Evolutionary conservation across 2,888 invertebrate species (phyloP), one percentile per base, ranked within the genome.

Genomic region (Acleris holmiana): DNA sequence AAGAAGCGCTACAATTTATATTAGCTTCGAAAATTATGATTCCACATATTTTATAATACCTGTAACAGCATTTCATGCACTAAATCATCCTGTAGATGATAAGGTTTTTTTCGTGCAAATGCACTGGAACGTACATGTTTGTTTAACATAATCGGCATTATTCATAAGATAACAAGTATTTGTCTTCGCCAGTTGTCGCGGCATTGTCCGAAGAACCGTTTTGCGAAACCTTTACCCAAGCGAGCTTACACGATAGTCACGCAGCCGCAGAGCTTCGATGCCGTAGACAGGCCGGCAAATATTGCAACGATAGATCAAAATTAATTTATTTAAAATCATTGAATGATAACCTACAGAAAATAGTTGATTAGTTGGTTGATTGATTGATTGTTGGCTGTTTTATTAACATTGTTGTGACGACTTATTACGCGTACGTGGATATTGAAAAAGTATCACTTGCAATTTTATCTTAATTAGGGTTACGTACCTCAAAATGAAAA

Each of bases 131-230:
- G 85, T 83, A 83, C 80, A 79, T 90, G 88, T 92, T 91, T 90
- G 80, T 85, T 74, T 83, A 89, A 88, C 82, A 89, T 90, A 88
- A 90, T 91, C 91, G 89, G 88, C 88, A 91, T 92, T 91, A 92
- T 91, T 92, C 92, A 92, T 91, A 90, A 87, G 91, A 91, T 91
- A 91, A 88, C 89, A 79, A 85, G 87, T 91, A 81, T 91, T 92
- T 92, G 91, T 89, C 85, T 91, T 88, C 85, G 78, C 77, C 82
- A 77, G 80, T 84, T 85, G 89, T 88, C 88, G 85, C 85, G 84
- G 86, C 80, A 85, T 86, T 86, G 90, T 89, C 77, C 76, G 81
- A 84, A 85, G 89, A 82, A 88, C 88, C 84, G 80, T 80, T 89
- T 90, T 89, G 85, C 88, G 84, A 90, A 89, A 89, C 75, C 73